Evolutionary conservation across 2,888 invertebrate genomes (phyloP), one percentile per base, ranked within the genome.

Genomic region (Shargacucullia verbasci): DNA sequence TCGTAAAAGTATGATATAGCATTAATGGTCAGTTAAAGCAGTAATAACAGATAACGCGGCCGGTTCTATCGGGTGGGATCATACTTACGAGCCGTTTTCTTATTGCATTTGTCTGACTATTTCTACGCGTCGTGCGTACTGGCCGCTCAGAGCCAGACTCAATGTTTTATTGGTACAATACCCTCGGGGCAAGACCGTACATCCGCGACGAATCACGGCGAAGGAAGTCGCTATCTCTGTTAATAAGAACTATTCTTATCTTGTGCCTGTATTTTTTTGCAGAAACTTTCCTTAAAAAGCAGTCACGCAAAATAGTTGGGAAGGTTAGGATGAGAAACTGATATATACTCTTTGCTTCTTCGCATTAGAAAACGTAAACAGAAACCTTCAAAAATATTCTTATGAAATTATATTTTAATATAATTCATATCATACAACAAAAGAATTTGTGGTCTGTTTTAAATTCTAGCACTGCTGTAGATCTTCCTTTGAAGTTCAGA

Each of bases 121-220:
- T 72, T 50, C 64, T 55, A 62, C 70, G 59, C 47, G 45, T 54
- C 35, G 31, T 57, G 56, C 53, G 60, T 59, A 56, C 43, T 33
- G 38, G 33, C 40, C 43, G 55, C 43, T 58, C 39, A 43, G 55
- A 67, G 68, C 68, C 70, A 75, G 75, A 75, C 78, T 67, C 56
- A 56, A 75, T 55, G 73, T 76, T 77, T 76, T 79, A 81, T 79
- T 69, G 70, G 72, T 69, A 73, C 74, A 76, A 70, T 74, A 67
- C 74, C 75, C 81, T 72, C 68, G 64, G 53, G 64, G 9, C 41
- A 35, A 31, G 46, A 31, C 49, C n/a, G 35, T 40, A 43, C 33
- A 38, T 48, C 33, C 47, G 55, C 38, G 47, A 39, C 53, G 49
- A 48, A 53, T 57, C 49, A 15, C 39, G 15, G n/a, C 37, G 27